Base-by-base conservation (phyloP, 2,888 invertebrate species). In the Drosophila ezoana region DNA sequence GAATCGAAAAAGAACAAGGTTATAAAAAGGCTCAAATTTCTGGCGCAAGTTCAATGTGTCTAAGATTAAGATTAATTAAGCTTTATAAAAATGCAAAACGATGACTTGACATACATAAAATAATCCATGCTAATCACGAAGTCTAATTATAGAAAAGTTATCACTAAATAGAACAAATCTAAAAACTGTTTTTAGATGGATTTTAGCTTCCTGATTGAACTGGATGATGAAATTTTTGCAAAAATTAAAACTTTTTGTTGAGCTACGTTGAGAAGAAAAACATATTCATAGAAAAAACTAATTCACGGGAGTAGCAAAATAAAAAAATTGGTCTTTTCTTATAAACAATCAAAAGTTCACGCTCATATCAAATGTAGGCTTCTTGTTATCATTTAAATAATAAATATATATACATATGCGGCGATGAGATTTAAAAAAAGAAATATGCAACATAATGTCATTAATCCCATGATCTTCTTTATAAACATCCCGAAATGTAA, bases 401-500 rank as follows among this genome's bases (percentile, higher is more conserved):
- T 1, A 23, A 3, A 38, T 38, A 13, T 35, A 11, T 35, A 35
- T 33, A 11, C 33, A 33, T 11, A 10, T 10, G 10, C 18, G 23
- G 1, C 6, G 23, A 23, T 8, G 4, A n/a, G 3, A n/a, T 8
- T 9, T 5, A 16, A 9, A 41, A 18, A 18, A 11, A 32, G 18
- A 18, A 13, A 32, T 16, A 20, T 18, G 10, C 37, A 32, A 51
- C 28, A 1, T 32, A 47, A 37, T 43, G 38, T 54, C 48, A 64
- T 58, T 41, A 49, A 48, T 40, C 44, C 40, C 40, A 28, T 40
- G 40, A 51, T 32, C 38, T 32, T 41, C 10, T 28, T 28, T 28
- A 28, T 40, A 28, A 49, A n/a, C 18, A 9, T 28, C 28, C 11
- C 6, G 16, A 8, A 13, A 13, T 43, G 8, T 54, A 20, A 20